Percentiles rank a stretch among this genome's conserved stretches.
Evolutionary conservation across 2,888 invertebrate genomes (phyloP).

Genomic region (Zaprionus lineosus): DNA sequence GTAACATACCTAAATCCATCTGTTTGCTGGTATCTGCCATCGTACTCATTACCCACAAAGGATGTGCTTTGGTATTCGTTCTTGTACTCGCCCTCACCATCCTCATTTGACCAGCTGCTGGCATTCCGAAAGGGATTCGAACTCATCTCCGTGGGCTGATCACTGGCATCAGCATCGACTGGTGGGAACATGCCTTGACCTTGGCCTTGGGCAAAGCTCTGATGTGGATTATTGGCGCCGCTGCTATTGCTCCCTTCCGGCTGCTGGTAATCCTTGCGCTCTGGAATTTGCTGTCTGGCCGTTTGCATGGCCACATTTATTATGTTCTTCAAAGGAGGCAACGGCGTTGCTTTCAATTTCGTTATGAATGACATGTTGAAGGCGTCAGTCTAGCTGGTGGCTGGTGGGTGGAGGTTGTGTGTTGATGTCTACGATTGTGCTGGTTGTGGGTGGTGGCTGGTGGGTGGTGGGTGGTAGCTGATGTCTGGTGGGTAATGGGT

Average conservation of each 20-base stretch:
- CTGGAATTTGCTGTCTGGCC: conserved; percentile 90
- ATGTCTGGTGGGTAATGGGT: conserved; percentile 27
- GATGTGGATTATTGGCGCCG: conserved; percentile 45
- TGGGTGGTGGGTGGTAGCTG: conserved; percentile 22
- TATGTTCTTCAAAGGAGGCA: conserved; percentile 90
- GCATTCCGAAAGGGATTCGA: conserved; percentile 82
- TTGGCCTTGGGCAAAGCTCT: conserved; percentile 56
- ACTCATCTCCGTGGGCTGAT: conserved; percentile 78
- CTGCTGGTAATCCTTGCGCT: conserved; percentile 83
- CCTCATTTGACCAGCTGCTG: conserved; percentile 74
- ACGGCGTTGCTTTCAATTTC: conserved; percentile 85
- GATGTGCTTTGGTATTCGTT: conserved; percentile 81
- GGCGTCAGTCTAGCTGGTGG: conserved; percentile 20
- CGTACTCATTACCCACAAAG: conserved; percentile 81
- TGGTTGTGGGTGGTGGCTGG: conserved; percentile 27
- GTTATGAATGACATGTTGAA: conserved; percentile 85
- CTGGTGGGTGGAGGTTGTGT: conserved; percentile 15
- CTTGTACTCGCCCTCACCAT: conserved; percentile 68
- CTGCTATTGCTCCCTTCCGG: conserved; percentile 68
- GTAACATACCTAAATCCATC: conserved; percentile 80
- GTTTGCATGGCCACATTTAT: conserved; percentile 93
- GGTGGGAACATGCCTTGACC: conserved; percentile 49
- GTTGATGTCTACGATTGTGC: conserved; percentile 77
- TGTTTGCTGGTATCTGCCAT: conserved; percentile 81
- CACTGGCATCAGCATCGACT: conserved; percentile 16